Evolutionary conservation across 2,113 vertebrate species (phyloP).

Genomic region (Macaca mulatta): DNA sequence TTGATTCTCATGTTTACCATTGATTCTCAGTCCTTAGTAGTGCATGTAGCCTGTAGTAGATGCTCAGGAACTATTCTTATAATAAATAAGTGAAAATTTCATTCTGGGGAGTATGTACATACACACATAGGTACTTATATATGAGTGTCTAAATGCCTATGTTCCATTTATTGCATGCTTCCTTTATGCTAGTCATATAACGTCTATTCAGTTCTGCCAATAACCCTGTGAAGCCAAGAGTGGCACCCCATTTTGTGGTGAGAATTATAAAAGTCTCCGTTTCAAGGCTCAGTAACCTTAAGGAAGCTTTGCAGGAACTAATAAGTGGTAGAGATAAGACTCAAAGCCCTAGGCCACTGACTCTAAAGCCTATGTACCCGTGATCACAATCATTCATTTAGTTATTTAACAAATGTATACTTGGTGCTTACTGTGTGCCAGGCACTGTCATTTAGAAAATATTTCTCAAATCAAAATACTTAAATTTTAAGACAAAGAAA

Average conservation of each 20-base stretch:
- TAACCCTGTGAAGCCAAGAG: neutral
- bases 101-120: neutral
- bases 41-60: no score
- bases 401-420: neutral
- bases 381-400: neutral
- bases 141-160: neutral
- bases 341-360: neutral
- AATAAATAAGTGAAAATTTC: neutral
- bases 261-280: neutral
- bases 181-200: neutral
- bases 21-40: neutral
- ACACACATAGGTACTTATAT: neutral
- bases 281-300: neutral
- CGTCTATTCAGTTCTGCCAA: neutral
- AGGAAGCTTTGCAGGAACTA: neutral
- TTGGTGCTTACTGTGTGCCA: neutral
- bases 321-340: neutral
- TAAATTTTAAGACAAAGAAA: conserved; percentile 7
- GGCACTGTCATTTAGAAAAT: neutral
- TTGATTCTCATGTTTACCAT: neutral
- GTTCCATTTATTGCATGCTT: neutral
- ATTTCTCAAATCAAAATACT: neutral
- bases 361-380: neutral
- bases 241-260: neutral
- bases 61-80: neutral